Base-by-base conservation (phyloP, 37 sponge, comb jelly and placozoan genomes). In the Agelas oroides region DNA sequence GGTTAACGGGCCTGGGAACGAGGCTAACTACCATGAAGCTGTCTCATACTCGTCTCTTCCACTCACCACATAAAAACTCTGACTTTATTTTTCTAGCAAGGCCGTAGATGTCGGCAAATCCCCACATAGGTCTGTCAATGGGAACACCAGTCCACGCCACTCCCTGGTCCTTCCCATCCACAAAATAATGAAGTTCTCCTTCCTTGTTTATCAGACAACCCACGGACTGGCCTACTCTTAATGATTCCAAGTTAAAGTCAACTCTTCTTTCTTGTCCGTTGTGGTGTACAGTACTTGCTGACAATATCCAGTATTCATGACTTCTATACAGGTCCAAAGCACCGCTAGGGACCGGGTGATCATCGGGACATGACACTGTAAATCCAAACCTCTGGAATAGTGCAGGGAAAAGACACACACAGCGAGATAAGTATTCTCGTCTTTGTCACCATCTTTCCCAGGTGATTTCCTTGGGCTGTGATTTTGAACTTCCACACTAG, bases 31-130 rank as follows among this genome's bases (percentile, higher is more conserved):
- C 46, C 46, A 46, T 46, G 8, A 8, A 3, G 8, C 46, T 12
- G 3, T 8, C 46, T 46, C 6, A 3, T 46, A 46, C 8, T 12
- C 46, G 8, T 3, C 46, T 8, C 46, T 8, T 46, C n/a, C 24
- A 65, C 94, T 90, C 63, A 94, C 94, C 94, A 87, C 73, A 95
- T 68, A 86, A 77, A 75, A 91, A 89, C 67, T 89, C 90, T 82
- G 91, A 89, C 46, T 86, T 95, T 28, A 95, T 92, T 84, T 95
- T 92, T 59, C 90, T 89, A 53, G 91, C 89, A 21, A 89, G 87
- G 16, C 96, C 96, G 58, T 95, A 95, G 31, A 95, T 86, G 58
- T 95, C 96, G 40, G 93, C 96, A 77, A 95, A 89, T 17, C 94
- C 91, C 91, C 91, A 95, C 54, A 95, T 37, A 1, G 90, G 88